phyloP scores from a whole-genome alignment of 2,113 vertebrate genomes.

The Anarhynchus alexandrinus region DNA sequence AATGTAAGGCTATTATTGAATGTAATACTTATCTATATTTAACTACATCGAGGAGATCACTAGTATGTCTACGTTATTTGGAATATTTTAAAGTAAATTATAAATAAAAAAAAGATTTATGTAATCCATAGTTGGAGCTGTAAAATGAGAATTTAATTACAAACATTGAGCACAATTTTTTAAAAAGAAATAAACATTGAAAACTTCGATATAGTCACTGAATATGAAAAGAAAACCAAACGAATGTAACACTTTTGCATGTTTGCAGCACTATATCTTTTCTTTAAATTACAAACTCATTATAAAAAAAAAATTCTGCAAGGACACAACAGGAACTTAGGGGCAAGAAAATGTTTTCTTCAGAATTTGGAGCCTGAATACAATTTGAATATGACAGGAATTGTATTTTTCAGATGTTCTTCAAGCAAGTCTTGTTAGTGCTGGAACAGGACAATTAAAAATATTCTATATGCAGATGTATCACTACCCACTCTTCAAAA shows the following conservation, averaged over 20 bases:
- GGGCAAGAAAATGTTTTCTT: conserved; percentile 36
- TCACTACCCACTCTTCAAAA: background rate
- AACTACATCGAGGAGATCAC: background rate
- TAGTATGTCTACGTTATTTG: background rate
- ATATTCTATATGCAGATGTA: background rate
- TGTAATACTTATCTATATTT: background rate
- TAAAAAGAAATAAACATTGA: background rate
- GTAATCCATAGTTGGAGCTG: background rate
- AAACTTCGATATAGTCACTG: background rate
- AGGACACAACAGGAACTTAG: background rate
- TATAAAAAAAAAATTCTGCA: conserved; percentile 15
- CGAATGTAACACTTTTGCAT: background rate
- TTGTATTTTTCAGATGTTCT: background rate
- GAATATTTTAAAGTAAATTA: background rate
- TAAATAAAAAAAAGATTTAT: background rate
- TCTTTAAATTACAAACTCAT: background rate
- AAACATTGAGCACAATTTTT: background rate
- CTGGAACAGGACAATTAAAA: background rate
- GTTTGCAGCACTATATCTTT: background rate
- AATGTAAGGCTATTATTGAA: background rate
- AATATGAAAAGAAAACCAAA: background rate
- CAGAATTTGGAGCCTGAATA: background rate
- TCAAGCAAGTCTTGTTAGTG: conserved; percentile 26
- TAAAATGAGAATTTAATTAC: background rate
- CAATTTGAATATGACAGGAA: background rate